Evolutionary conservation across 35 echinoderm and acorn worm species (phyloP).

Genomic region (Apostichopus californicus): DNA sequence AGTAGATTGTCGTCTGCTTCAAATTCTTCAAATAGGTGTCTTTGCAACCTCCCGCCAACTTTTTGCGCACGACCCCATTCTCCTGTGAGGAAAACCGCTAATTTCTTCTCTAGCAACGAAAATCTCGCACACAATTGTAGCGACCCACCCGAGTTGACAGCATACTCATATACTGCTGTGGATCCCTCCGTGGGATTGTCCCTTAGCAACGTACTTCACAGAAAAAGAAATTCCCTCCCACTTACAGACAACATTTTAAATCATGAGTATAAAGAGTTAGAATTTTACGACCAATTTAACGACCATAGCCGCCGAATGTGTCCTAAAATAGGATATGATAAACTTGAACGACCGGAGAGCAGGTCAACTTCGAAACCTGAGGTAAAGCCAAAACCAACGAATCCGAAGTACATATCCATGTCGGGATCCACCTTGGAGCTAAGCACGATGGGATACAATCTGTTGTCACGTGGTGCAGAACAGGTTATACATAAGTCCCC

Average conservation of each 20-base stretch:
- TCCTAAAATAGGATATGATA: constrained; percentile 26
- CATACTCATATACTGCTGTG: constrained; percentile 29
- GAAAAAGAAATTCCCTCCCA: constrained; percentile 40
- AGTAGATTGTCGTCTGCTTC: neutral
- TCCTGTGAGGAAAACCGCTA: constrained; percentile 48
- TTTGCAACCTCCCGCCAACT: constrained; percentile 56
- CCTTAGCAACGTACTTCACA: neutral
- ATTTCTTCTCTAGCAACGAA: constrained; percentile 45
- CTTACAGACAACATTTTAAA: neutral
- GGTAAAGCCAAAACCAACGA: constrained; percentile 11
- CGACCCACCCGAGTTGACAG: constrained; percentile 19
- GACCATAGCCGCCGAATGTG: neutral
- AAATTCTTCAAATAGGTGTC: constrained; percentile 18
- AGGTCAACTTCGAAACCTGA: neutral
- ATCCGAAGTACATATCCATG: neutral
- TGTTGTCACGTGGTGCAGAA: constrained; percentile 29
- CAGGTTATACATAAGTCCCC: constrained; percentile 33
- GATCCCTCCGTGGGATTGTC: constrained; percentile 26
- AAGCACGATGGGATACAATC: constrained; percentile 1
- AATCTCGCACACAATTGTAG: neutral
- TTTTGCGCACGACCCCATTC: constrained; percentile 47
- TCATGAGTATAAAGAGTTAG: constrained; percentile 27
- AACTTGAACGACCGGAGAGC: constrained; percentile 24
- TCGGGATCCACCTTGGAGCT: neutral
- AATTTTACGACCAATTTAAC: constrained; percentile 18